A percentile compares a stretch with the other conserved stretches of the same genome.
Conservation (phyloP, 2,113 vertebrate species). For the Sceloporus undulatus region DNA sequence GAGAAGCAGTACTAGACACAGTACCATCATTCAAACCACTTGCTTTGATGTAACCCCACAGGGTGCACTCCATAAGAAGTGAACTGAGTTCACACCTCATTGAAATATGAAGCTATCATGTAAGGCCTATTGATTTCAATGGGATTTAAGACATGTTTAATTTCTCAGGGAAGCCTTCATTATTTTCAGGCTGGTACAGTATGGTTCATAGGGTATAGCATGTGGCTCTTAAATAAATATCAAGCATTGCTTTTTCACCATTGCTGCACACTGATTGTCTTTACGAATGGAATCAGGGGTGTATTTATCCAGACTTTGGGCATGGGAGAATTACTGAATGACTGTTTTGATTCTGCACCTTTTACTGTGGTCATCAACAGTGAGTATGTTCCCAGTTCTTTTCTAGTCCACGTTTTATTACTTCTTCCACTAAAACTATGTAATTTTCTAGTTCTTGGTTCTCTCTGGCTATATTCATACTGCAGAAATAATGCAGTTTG, state of each 20-base stretch:
- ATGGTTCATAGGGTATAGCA: not conserved
- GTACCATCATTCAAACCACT: not conserved
- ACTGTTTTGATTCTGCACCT: not conserved
- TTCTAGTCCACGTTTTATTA: not conserved
- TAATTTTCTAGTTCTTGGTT: not conserved
- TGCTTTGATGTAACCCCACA: not conserved
- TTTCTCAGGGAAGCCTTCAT: not conserved
- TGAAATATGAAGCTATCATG: not conserved
- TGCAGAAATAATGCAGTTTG: too few relatives aligned
- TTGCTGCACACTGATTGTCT: not conserved
- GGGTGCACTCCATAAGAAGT: not conserved
- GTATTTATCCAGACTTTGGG: not conserved
- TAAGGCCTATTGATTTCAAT: not conserved
- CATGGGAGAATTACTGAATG: not conserved
- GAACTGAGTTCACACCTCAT: not conserved
- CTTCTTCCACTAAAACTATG: not conserved
- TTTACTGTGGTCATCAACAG: not conserved
- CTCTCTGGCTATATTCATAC: too few relatives aligned
- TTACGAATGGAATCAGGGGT: not conserved
- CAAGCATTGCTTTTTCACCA: not conserved
- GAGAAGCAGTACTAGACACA: not conserved
- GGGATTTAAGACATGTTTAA: not conserved
- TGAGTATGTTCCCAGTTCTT: not conserved
- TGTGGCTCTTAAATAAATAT: not conserved
- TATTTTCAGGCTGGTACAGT: not conserved